Base-by-base conservation (phyloP, 2,888 invertebrate genomes). In the Agrotis ipsilon region DNA sequence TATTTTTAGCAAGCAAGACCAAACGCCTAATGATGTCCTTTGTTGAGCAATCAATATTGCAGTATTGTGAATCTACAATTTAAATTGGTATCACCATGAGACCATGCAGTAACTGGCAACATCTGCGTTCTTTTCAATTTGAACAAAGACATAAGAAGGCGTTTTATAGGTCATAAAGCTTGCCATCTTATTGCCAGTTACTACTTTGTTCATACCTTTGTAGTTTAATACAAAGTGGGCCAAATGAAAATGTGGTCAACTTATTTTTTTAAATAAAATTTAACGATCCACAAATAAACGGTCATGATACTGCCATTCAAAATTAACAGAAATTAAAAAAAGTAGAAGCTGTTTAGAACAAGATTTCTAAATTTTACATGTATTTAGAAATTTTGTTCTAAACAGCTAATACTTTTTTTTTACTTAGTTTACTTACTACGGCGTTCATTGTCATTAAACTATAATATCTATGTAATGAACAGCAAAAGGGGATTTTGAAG, bases 31-130 rank as follows among this genome's bases (percentile, higher is more conserved):
- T 73, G 64, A 69, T 54, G 46, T 58, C 69, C 48, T 65, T 80
- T 80, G 69, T 77, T 51, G 48, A 51, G 19, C 80, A 68, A 76
- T 76, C 45, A 69, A 65, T 77, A 67, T 64, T 57, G 46, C 49
- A 72, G 67, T 80, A 80, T 68, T 52, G 59, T 62, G 24, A 39
- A 39, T 71, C 57, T 45, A 63, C 63, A n/a, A 63, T 66, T 60
- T 55, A 63, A 69, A 78, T 66, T 66, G 62, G 19, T 32, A 68
- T 55, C 69, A 27, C 61, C 48, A 67, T 52, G 7, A 59, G 21
- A 21, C 58, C 48, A 63, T 52, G 5, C 72, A 45, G 54, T 60
- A 52, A 72, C 61, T 45, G 16, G 27, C n/a, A 54, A 24, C 59
- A 45, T 69, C 51, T 51, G 46, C 51, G 54, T 80, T 66, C 21